Conservation (phyloP, 2,888 invertebrate genomes). For the Thera britannica region DNA sequence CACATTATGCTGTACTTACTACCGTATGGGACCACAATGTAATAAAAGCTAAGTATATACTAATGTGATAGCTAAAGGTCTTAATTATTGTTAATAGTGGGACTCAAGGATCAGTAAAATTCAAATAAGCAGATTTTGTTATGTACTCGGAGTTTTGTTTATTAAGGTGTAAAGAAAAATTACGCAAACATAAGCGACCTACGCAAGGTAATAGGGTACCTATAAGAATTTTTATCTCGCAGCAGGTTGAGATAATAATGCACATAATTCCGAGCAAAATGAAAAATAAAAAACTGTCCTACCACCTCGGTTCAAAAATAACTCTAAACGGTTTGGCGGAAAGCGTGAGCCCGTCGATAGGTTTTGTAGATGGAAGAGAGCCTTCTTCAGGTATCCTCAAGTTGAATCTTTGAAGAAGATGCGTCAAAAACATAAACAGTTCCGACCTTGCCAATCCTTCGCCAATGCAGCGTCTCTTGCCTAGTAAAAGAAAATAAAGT, state of each 20-base stretch:
- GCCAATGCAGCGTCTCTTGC: constrained; percentile 92
- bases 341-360: constrained; percentile 83
- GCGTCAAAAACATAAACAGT: constrained; percentile 90
- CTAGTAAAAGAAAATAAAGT: constrained; percentile 61
- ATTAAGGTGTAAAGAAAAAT: too few species aligned
- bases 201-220: too few species aligned
- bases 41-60: too few species aligned
- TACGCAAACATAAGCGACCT: too few species aligned
- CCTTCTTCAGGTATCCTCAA: constrained; percentile 64
- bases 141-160: background rate
- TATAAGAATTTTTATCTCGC: too few species aligned
- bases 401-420: constrained; percentile 88
- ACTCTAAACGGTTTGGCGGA: constrained; percentile 83
- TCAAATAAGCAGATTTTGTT: background rate
- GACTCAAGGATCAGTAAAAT: background rate
- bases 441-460: constrained; percentile 90
- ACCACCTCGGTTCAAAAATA: constrained; percentile 63
- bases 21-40: too few species aligned
- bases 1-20: background rate
- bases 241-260: too few species aligned
- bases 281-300: constrained; percentile 5
- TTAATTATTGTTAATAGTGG: too few species aligned
- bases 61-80: too few species aligned
- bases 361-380: constrained; percentile 72
- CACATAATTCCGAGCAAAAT: background rate